Evolutionary conservation across 2,797 vertebrate species (phyloP), one percentile per base, ranked within the genome.

Genomic region (Aselliscus stoliczkanus): DNA sequence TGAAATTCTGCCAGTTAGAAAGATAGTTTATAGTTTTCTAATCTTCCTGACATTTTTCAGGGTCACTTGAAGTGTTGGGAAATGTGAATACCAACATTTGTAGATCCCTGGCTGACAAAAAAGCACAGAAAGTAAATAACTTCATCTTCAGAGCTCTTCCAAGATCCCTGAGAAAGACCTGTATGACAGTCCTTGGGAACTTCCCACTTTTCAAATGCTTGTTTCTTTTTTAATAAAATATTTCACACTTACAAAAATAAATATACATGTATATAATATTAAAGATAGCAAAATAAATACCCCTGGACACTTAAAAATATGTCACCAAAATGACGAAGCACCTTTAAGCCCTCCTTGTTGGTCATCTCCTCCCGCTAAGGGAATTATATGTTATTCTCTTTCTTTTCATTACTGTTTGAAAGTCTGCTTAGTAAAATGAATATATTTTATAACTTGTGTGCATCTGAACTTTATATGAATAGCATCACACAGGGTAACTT

Each of bases 361-460:
- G 56, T 50, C 52, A 14, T 14, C 39, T 52, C 11, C 31, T 65
- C 37, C 29, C 21, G 0, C 0, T 0, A 27, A 8, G 10, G 52
- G n/a, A 79, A 39, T 58, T 83, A 69, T 54, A 21, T 81, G 42
- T 95, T 69, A 31, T 64, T 54, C n/a, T 77, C 39, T 82, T 96
- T 77, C 39, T 82, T 96, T 77, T 88, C 21, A 65, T 77, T 70
- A 70, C 29, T 34, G 4, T 72, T 50, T 39, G 29, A 81, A 92
- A 80, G 44, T 8, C 21, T 47, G 62, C 47, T 89, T 64, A 64
- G 13, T 79, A 73, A 95, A 91, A 93, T 83, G 17, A 69, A 95
- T 82, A 31, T 58, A 25, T 47, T 62, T 62, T 86, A 60, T 29
- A 58, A 64, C 56, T 82, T 56, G 21, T 34, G 34, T 72, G 50